A percentile compares a stretch with the other conserved stretches of the same genome.
Conservation (phyloP, 2,113 vertebrate genomes). For the Australoheros scitulus region DNA sequence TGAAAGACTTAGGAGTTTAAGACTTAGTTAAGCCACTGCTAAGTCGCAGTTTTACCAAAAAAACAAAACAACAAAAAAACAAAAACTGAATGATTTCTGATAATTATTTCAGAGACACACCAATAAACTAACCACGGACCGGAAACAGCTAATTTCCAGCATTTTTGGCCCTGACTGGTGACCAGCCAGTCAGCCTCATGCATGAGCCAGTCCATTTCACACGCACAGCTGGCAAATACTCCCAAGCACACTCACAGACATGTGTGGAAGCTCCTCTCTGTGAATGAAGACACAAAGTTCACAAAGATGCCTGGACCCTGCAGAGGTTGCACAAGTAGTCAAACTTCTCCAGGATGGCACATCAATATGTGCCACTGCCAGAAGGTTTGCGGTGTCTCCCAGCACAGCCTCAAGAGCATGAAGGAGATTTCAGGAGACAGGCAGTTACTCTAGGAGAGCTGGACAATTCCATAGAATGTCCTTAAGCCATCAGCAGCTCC, state of each 20-base stretch:
- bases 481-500: too few species aligned
- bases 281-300: neutral
- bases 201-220: neutral
- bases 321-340: too few species aligned
- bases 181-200: neutral
- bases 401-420: too few species aligned
- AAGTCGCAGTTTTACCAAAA: neutral
- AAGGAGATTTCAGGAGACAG: too few species aligned
- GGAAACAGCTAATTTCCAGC: neutral
- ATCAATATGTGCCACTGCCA: too few species aligned
- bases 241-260: neutral
- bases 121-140: neutral
- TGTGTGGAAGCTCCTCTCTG: neutral
- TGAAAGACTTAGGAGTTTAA: neutral
- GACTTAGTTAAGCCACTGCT: neutral
- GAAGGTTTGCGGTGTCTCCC: too few species aligned
- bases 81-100: neutral
- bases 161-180: neutral
- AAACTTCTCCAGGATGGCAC: too few species aligned
- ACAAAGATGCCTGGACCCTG: too few species aligned
- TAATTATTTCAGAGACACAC: neutral
- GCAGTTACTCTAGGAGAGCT: too few species aligned
- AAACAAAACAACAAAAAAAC: neutral
- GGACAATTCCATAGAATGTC: too few species aligned
- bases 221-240: neutral